Base-by-base conservation (phyloP, 2,797 vertebrate species). In the Galago senegalensis region DNA sequence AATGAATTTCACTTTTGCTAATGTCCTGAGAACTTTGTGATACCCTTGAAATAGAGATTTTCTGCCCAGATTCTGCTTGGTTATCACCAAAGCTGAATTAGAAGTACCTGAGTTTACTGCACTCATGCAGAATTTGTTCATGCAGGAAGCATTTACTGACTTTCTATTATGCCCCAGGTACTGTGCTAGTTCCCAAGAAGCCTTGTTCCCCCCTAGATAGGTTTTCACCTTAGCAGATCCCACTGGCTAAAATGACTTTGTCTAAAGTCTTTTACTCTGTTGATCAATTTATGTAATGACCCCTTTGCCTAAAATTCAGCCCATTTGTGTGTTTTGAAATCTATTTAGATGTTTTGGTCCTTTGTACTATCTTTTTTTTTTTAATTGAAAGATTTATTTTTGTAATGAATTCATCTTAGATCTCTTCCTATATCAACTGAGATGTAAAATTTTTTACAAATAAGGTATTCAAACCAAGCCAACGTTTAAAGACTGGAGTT, bases 1-100 rank as follows among this genome's bases (percentile, higher is more conserved):
- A 79, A 60, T 17, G 29, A 87, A 95, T 76, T 27, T 72, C 16
- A 87, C 37, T 92, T 93, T 60, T 92, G 85, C 84, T 40, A 46
- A 56, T 90, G 67, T 58, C n/a, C 91, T 34, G 29, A 77, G 73
- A 84, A 86, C 16, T 82, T 75, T 16, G 25, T 82, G 53, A 43
- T 85, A 18, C 37, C 49, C 40, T 37, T 89, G 34, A 58, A 61
- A 37, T 4, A 67, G 77, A 20, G 29, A 56, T 12, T 2, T 29
- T 67, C 65, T 14, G 2, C 14, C 27, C 40, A 49, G 63, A 60
- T 70, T 87, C 49, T 75, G 11, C 65, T 46, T 73, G 31, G 34
- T 12, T 49, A 58, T 40, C 81, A 17, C 67, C 40, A 82, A 88
- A 61, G 61, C 17, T 79, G 58, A 67, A 46, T 61, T 58, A 87